Conservation (phyloP, 2,888 invertebrate genomes). For the Agonopterix heracliana region DNA sequence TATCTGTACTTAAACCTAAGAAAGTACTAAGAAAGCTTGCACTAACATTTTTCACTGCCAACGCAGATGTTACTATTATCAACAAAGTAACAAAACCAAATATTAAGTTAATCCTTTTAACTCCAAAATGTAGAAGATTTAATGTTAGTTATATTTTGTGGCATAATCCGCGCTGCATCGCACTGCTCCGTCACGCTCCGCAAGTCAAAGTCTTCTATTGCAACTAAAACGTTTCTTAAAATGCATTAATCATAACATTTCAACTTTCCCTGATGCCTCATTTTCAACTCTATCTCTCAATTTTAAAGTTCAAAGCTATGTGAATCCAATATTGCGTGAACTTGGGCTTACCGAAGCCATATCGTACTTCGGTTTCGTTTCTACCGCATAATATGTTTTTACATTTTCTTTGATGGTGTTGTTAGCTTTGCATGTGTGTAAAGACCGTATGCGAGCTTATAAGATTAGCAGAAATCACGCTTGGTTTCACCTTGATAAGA, state of each 20-base stretch:
- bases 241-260: constrained; percentile 58
- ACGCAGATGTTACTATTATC: too few relatives aligned
- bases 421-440: constrained; percentile 17
- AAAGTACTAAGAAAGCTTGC: too few relatives aligned
- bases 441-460: not conserved
- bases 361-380: constrained; percentile 20
- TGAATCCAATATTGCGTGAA: constrained; percentile 36
- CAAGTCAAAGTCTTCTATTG: constrained; percentile 55
- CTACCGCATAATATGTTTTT: constrained; percentile 23
- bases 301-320: constrained; percentile 40
- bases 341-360: constrained; percentile 37
- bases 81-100: too few relatives aligned
- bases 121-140: constrained; percentile 24
- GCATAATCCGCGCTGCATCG: constrained; percentile 36
- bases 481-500: constrained; percentile 23
- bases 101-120: constrained; percentile 11
- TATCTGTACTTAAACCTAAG: too few relatives aligned
- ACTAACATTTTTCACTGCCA: too few relatives aligned
- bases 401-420: constrained; percentile 42
- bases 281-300: constrained; percentile 39
- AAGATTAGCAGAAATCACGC: constrained; percentile 7
- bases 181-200: constrained; percentile 44
- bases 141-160: constrained; percentile 23
- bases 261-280: constrained; percentile 30
- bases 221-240: constrained; percentile 59